Evolutionary conservation across 2,113 vertebrate genomes (phyloP), one percentile per base, ranked within the genome.

Genomic region (Chinchilla lanigera): DNA sequence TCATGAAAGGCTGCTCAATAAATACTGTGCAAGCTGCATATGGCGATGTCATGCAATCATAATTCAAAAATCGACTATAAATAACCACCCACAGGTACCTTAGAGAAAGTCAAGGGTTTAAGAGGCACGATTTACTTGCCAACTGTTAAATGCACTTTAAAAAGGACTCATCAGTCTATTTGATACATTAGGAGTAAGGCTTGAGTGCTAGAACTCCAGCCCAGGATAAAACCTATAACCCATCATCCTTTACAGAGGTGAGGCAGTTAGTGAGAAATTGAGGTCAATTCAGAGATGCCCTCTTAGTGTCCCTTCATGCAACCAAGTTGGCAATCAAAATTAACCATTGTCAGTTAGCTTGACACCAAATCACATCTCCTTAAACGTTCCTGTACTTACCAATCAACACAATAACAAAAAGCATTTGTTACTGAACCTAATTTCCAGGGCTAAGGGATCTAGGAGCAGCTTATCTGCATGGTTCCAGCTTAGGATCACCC

Each of bases 1-100:
- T 98, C 98, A 98, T 41, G 97, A 96, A 93, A 97, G 84, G 44
- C 94, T 97, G 93, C 69, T 73, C 94, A 97, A 65, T 93, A 98
- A 98, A 97, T 94, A 93, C 92, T 96, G 86, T 97, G 96, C 95
- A 97, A 95, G 86, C 93, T 90, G 35, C 26, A 35, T 91, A 84
- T 80, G 90, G 94, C 95, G 97, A 89, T 98, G 88, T 86, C 85
- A 52, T 96, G 82, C 52, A 97, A 65, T 91, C 95, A 97, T 91
- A 98, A 98, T 50, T 94, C 88, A 89, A 94, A 78, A 97, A 96
- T 96, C 91, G 56, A 58, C 94, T 93, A 92, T 98, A 98, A 98
- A 96, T 98, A 93, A 97, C 1, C 52, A 71, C 44, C 1, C 13
- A 61, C 88, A 0, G 0, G 71, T 85, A 54, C 94, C 28, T 84